Percentiles rank a stretch among this genome's conserved stretches.
Evolutionary conservation across 2,797 vertebrate species (phyloP).

Genomic region (Thunnus albacares): DNA sequence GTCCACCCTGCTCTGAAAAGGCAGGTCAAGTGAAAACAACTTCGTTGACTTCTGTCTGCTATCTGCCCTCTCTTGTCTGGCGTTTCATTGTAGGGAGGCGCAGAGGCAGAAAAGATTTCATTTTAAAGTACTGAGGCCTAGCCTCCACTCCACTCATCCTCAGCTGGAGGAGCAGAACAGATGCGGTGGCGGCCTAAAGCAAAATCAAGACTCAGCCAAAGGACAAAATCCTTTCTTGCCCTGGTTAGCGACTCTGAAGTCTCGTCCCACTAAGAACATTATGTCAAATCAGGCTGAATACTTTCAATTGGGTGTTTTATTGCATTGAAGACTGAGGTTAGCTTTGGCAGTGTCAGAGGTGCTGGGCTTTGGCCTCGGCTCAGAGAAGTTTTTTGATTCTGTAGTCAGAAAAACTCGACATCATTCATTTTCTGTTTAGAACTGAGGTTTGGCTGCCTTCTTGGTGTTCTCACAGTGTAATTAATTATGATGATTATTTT

Average conservation of each 20-base stretch:
- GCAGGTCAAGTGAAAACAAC: constrained; percentile 42
- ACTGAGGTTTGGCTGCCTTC: constrained; percentile 22
- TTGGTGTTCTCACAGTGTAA: background rate
- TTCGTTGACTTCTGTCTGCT: constrained; percentile 17
- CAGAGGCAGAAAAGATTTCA: constrained; percentile 35
- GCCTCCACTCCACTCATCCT: constrained; percentile 28
- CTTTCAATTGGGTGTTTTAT: background rate
- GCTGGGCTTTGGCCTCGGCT: background rate
- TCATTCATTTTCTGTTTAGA: background rate
- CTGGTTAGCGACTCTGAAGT: background rate
- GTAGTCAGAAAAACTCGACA: background rate
- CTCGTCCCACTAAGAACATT: background rate
- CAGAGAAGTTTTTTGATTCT: background rate
- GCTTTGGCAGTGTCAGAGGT: background rate
- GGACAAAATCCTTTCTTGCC: constrained; percentile 20
- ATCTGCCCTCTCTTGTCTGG: constrained; percentile 16
- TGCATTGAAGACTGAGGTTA: background rate
- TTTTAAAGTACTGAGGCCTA: constrained; percentile 37
- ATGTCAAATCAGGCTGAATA: constrained; percentile 4
- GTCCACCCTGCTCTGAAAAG: constrained; percentile 22
- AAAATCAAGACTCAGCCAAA: constrained; percentile 19
- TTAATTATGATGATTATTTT: constrained; percentile 24
- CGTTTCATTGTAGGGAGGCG: background rate
- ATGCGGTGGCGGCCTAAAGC: constrained; percentile 22
- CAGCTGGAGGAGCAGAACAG: constrained; percentile 49